phyloP scores from a whole-genome alignment of 2,113 vertebrate species.

The Anolis sagrei region DNA sequence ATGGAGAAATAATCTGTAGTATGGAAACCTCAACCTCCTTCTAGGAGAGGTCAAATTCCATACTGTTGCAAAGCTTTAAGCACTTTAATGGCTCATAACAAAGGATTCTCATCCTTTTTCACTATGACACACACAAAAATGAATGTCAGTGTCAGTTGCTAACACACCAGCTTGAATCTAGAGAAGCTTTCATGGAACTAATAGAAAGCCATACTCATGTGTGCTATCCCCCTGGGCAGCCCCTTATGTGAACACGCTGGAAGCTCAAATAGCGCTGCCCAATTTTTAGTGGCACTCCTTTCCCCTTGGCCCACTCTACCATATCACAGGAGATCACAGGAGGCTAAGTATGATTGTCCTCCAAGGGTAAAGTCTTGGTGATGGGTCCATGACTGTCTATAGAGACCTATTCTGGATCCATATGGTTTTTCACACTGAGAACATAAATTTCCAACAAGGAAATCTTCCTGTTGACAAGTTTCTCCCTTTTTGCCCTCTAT shows the following conservation, averaged over 20 bases:
- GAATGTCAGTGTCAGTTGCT: slow-evolving; percentile 6
- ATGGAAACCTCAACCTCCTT: slow-evolving; percentile 36
- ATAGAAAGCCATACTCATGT: neutral
- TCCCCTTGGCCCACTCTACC: no score
- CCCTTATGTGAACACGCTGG: neutral
- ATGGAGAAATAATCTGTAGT: neutral
- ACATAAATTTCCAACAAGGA: no score
- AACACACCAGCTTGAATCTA: neutral
- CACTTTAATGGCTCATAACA: neutral
- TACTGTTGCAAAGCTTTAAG: neutral
- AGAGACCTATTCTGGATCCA: no score
- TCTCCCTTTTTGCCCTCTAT: no score
- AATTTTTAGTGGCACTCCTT: neutral
- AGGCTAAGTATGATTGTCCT: no score
- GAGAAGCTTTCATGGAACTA: neutral
- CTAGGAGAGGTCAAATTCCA: neutral
- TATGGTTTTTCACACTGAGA: no score
- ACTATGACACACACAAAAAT: neutral
- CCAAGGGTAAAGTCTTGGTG: no score
- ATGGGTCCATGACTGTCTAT: no score
- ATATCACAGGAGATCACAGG: no score
- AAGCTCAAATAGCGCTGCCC: neutral
- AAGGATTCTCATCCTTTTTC: neutral
- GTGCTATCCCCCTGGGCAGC: slow-evolving; percentile 14
- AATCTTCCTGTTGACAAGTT: no score